Conservation (phyloP, 2,888 invertebrate species). For the Rhaphigaster nebulosa region DNA sequence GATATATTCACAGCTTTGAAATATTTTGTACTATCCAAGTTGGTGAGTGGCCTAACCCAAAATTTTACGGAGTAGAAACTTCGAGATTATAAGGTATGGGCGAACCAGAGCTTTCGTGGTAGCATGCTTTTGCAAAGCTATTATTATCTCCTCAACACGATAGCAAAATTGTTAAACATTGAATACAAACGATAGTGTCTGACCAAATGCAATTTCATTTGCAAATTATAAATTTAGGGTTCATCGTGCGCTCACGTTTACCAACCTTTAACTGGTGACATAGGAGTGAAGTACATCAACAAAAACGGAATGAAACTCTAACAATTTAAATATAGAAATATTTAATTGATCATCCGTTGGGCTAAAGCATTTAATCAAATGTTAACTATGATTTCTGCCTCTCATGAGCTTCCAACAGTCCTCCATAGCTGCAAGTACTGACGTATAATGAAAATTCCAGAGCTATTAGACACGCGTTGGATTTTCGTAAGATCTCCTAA, state of each 20-base stretch:
- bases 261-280: not conserved
- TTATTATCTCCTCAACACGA: not conserved
- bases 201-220: not conserved
- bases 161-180: not conserved
- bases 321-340: too few species aligned
- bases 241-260: not conserved
- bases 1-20: too few species aligned
- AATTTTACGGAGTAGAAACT: not conserved
- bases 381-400: not conserved
- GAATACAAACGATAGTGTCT: not conserved
- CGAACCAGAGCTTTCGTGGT: not conserved
- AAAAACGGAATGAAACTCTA: too few species aligned
- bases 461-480: slow-evolving; percentile 37
- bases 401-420: not conserved
- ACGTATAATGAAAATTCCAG: not conserved
- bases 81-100: not conserved
- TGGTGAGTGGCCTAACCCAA: not conserved
- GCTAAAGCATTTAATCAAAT: too few species aligned
- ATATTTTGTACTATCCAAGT: not conserved
- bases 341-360: too few species aligned
- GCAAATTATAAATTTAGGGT: not conserved
- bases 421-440: not conserved
- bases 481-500: slow-evolving; percentile 27
- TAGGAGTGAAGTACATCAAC: not conserved
- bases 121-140: not conserved